A percentile compares a stretch with the other conserved stretches of the same genome.
Conservation (phyloP, 2,797 vertebrate species). For the Denticeps clupeoides region DNA sequence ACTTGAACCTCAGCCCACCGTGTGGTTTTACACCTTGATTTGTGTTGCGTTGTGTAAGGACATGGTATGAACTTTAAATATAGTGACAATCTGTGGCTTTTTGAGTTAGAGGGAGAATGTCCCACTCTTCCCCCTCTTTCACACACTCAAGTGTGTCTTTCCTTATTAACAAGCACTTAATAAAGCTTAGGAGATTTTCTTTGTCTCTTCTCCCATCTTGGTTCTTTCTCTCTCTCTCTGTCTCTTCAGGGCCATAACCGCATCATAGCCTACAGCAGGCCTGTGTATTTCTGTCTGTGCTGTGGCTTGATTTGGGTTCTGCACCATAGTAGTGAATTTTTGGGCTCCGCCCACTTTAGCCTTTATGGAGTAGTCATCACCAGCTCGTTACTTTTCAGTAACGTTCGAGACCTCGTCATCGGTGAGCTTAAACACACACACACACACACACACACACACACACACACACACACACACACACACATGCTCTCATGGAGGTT, state of each 20-base stretch:
- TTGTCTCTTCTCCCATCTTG: conserved; percentile 1
- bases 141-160: background rate
- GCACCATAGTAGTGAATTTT: conserved; percentile 81
- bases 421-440: conserved; percentile 49
- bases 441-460: background rate
- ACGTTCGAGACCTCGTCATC: conserved; percentile 89
- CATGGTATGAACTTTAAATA: too few relatives aligned
- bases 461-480: background rate
- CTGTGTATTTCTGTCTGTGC: conserved; percentile 98
- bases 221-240: conserved; percentile 1
- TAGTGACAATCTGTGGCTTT: too few relatives aligned
- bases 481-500: too few relatives aligned
- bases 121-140: background rate
- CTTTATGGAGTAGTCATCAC: conserved; percentile 88
- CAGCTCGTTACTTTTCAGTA: conserved; percentile 80
- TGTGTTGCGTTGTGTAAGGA: too few relatives aligned
- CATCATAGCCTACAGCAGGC: conserved; percentile 97
- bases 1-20: too few relatives aligned
- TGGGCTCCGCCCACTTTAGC: conserved; percentile 68
- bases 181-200: background rate
- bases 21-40: too few relatives aligned
- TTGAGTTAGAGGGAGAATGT: too few relatives aligned
- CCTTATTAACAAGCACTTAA: too few relatives aligned
- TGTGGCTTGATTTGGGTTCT: conserved; percentile 95
- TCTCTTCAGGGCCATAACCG: conserved; percentile 85